These are phyloP conservation scores for Galaxea fascicularis DNA, from an alignment of 92 coral and sea anemone genomes.

Conservation along the genomic window DNA sequence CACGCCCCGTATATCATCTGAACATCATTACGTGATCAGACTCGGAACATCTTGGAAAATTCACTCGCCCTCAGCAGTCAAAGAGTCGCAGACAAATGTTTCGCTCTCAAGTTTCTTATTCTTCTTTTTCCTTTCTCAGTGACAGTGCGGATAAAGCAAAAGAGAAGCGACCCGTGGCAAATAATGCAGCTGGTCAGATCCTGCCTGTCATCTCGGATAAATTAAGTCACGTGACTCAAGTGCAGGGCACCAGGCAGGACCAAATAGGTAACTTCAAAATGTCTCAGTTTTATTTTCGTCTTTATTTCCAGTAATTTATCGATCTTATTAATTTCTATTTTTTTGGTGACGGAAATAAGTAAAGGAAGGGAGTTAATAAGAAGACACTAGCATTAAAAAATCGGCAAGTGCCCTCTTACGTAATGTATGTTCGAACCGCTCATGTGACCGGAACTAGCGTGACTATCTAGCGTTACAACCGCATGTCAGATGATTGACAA, in stretches of 20 bases:
- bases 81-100: background rate
- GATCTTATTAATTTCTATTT: background rate
- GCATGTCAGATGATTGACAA: no score
- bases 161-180: slow-evolving; percentile 48
- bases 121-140: slow-evolving; percentile 30
- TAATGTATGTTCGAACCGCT: no score
- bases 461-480: no score
- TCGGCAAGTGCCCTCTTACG: no score
- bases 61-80: no score
- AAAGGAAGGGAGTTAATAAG: no score
- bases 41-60: no score
- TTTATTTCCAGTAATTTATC: no score
- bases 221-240: slow-evolving; percentile 67
- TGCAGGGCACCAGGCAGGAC: slow-evolving; percentile 74
- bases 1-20: no score
- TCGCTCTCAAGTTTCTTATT: background rate
- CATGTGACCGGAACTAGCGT: no score
- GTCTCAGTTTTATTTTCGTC: background rate
- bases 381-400: no score
- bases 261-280: slow-evolving; percentile 57
- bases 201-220: slow-evolving; percentile 76
- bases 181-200: slow-evolving; percentile 66
- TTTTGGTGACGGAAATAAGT: background rate
- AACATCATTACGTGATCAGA: no score
- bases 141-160: slow-evolving; percentile 67